Conservation (phyloP, 2,113 vertebrate genomes). For the Pheucticus melanocephalus region DNA sequence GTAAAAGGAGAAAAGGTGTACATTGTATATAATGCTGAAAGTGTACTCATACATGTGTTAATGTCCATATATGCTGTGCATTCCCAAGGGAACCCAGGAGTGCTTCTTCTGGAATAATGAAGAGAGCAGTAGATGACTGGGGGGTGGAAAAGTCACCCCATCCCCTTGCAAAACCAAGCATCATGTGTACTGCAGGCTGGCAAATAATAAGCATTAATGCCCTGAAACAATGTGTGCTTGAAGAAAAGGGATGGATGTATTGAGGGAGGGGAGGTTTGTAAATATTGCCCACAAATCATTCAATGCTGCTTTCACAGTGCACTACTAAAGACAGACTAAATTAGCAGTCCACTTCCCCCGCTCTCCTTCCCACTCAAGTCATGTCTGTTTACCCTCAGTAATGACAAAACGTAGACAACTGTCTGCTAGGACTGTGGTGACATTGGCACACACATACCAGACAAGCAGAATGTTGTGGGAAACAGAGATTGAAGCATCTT, state of each 20-base stretch:
- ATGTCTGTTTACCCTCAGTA: slow-evolving; percentile 75
- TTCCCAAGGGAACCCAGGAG: neutral
- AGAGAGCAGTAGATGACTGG: neutral
- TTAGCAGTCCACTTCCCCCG: slow-evolving; percentile 70
- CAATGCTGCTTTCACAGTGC: slow-evolving; percentile 63
- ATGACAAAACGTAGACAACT: slow-evolving; percentile 73
- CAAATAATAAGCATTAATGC: slow-evolving; percentile 42
- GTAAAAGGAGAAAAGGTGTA: neutral
- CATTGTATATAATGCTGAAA: neutral
- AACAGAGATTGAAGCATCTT: slow-evolving; percentile 72
- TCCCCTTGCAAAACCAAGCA: neutral
- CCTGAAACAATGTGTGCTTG: slow-evolving; percentile 44
- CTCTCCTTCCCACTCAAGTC: slow-evolving; percentile 71
- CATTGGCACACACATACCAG: slow-evolving; percentile 71
- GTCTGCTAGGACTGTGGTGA: slow-evolving; percentile 66
- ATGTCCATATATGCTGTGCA: neutral
- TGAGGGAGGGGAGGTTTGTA: slow-evolving; percentile 54
- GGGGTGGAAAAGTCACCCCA: neutral
- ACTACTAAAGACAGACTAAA: slow-evolving; percentile 68
- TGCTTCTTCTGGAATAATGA: neutral
- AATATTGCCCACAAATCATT: slow-evolving; percentile 69
- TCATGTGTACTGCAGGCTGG: neutral
- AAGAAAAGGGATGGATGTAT: slow-evolving; percentile 21
- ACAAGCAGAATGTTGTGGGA: slow-evolving; percentile 76
- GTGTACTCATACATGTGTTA: neutral